phyloP scores from a whole-genome alignment of 2,797 vertebrate genomes.

The Esox masquinongy region DNA sequence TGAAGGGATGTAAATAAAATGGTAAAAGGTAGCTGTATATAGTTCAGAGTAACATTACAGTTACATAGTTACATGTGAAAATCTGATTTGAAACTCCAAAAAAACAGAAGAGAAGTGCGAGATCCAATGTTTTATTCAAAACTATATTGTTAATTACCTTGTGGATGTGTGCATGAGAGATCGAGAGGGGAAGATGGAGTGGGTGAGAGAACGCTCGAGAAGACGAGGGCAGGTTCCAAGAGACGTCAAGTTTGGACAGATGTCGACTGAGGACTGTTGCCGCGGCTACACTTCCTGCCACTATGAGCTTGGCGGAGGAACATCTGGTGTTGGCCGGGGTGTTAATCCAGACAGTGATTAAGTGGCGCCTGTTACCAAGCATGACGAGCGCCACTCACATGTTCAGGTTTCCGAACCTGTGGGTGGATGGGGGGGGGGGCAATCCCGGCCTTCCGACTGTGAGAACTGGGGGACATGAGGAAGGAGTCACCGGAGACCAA shows the following conservation, averaged over 20 bases:
- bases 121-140: slow-evolving; percentile 36
- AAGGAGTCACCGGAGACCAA: neutral
- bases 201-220: slow-evolving; percentile 28
- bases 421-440: neutral
- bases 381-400: slow-evolving; percentile 33
- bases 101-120: too few species aligned
- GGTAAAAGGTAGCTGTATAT: too few species aligned
- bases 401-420: neutral
- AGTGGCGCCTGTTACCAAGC: slow-evolving; percentile 19
- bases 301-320: slow-evolving; percentile 47
- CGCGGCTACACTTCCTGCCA: slow-evolving; percentile 55
- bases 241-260: slow-evolving; percentile 54
- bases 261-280: slow-evolving; percentile 48
- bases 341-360: slow-evolving; percentile 55
- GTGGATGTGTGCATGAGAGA: slow-evolving; percentile 44
- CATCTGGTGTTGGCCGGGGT: slow-evolving; percentile 61
- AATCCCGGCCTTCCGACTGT: neutral
- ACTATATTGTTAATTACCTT: slow-evolving; percentile 58
- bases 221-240: slow-evolving; percentile 8
- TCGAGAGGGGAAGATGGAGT: slow-evolving; percentile 48
- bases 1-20: too few species aligned
- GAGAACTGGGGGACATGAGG: slow-evolving; percentile 17
- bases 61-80: neutral
- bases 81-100: too few species aligned
- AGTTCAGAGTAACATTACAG: neutral